phyloP scores from a whole-genome alignment of 2,888 invertebrate genomes.

The Ophion obscuratus region DNA sequence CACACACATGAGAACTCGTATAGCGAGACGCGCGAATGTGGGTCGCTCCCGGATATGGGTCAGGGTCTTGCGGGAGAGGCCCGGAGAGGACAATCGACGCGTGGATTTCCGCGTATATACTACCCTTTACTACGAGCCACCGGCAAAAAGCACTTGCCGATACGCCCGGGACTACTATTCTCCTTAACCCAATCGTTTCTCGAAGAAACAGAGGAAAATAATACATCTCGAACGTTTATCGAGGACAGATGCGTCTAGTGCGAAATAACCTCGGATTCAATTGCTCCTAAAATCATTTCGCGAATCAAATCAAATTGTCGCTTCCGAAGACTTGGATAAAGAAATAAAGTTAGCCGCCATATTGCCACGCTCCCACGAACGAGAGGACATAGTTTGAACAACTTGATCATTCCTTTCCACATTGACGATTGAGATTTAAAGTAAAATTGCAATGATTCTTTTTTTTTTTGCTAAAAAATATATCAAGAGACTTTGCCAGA shows the following conservation, averaged over 20 bases:
- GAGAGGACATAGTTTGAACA: too few relatives aligned
- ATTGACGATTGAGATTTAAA: too few relatives aligned
- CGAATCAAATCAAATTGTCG: too few relatives aligned
- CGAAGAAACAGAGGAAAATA: background rate
- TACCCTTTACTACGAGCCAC: constrained; percentile 24
- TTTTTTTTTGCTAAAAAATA: too few relatives aligned
- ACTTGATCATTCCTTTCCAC: too few relatives aligned
- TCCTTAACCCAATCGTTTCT: background rate
- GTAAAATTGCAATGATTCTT: too few relatives aligned
- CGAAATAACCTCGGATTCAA: background rate
- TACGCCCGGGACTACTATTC: background rate
- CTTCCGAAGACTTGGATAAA: too few relatives aligned
- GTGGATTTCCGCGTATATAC: constrained; percentile 31
- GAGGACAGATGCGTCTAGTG: background rate
- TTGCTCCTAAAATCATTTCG: too few relatives aligned
- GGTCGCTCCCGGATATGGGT: constrained; percentile 80
- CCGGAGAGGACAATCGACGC: constrained; percentile 61
- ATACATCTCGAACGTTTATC: background rate
- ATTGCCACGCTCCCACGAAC: too few relatives aligned
- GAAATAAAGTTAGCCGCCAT: too few relatives aligned
- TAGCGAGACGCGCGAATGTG: constrained; percentile 68
- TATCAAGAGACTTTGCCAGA: background rate
- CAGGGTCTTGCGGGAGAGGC: constrained; percentile 75
- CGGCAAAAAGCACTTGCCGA: constrained; percentile 15
- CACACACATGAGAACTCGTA: background rate